phyloP scores from a whole-genome alignment of 1,140 invertebrate species.

The Drosophila nikananu region DNA sequence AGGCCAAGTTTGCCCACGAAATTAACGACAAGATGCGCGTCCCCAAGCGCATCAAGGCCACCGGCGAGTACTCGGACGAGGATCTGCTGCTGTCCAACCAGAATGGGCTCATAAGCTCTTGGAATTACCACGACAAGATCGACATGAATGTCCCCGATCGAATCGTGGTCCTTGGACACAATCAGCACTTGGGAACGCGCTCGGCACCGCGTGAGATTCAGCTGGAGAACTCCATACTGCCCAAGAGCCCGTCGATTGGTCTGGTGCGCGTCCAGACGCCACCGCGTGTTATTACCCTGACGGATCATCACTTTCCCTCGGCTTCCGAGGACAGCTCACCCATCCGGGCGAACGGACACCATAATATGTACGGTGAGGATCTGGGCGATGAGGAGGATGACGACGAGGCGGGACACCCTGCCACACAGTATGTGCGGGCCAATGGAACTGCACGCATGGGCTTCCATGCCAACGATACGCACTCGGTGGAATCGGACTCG shows the following conservation, averaged over 20 bases:
- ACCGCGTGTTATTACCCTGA: conserved; percentile 92
- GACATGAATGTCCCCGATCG: conserved; percentile 96
- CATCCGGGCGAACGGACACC: conserved; percentile 55
- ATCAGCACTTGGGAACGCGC: conserved; percentile 92
- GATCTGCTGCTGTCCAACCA: conserved; percentile 86
- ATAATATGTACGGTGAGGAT: conserved; percentile 54
- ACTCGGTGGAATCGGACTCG: conserved; percentile 82
- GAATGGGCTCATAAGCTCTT: conserved; percentile 87
- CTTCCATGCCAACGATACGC: conserved; percentile 72
- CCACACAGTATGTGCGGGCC: conserved; percentile 77
- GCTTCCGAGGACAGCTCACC: conserved; percentile 88
- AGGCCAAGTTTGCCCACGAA: conserved; percentile 90
- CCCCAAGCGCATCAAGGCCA: conserved; percentile 91
- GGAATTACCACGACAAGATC: conserved; percentile 91
- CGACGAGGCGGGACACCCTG: conserved; percentile 59
- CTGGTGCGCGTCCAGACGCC: conserved; percentile 92
- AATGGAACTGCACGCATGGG: conserved; percentile 74
- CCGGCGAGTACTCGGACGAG: conserved; percentile 88
- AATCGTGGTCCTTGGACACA: conserved; percentile 94
- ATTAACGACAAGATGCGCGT: conserved; percentile 92
- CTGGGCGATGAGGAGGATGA: conserved; percentile 61
- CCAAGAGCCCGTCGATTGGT: conserved; percentile 88
- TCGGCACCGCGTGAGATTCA: conserved; percentile 93
- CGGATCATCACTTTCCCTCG: conserved; percentile 92
- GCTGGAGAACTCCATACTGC: conserved; percentile 92